phyloP scores from a whole-genome alignment of 2,113 vertebrate genomes.

The human (Homo sapiens) region DNA sequence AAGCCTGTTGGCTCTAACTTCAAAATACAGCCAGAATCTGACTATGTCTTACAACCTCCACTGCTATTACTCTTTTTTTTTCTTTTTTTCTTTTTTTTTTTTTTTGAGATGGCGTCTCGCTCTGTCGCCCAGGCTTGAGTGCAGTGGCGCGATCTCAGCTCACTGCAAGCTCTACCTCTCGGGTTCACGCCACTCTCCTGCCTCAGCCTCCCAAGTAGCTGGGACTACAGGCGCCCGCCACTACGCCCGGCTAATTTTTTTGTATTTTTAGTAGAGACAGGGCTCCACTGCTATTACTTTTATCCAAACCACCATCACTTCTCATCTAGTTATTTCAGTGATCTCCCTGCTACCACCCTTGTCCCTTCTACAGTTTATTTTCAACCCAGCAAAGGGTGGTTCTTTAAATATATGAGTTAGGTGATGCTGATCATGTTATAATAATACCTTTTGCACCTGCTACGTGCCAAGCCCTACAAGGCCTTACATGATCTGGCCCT shows the following conservation, averaged over 20 bases:
- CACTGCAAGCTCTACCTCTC: no score
- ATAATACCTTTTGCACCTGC: background rate
- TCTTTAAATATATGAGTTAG: background rate
- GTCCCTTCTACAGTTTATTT: background rate
- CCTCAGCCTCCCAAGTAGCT: no score
- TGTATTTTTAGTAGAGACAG: no score
- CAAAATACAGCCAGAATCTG: background rate
- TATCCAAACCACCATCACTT: background rate
- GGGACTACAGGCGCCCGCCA: no score
- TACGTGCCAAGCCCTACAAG: background rate
- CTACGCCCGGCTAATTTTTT: no score
- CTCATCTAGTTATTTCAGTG: background rate
- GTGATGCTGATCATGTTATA: background rate
- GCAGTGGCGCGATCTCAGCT: no score
- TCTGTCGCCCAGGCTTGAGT: no score
- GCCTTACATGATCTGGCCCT: background rate
- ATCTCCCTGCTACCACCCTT: background rate
- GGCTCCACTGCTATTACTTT: background rate
- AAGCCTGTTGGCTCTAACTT: background rate
- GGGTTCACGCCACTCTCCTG: no score
- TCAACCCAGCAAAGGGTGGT: background rate
- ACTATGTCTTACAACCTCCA: background rate
- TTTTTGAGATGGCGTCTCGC: no score
- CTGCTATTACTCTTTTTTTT: background rate
- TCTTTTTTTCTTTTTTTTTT: no score